Conservation (phyloP, 2,797 vertebrate genomes). For the Microchirus variegatus region DNA sequence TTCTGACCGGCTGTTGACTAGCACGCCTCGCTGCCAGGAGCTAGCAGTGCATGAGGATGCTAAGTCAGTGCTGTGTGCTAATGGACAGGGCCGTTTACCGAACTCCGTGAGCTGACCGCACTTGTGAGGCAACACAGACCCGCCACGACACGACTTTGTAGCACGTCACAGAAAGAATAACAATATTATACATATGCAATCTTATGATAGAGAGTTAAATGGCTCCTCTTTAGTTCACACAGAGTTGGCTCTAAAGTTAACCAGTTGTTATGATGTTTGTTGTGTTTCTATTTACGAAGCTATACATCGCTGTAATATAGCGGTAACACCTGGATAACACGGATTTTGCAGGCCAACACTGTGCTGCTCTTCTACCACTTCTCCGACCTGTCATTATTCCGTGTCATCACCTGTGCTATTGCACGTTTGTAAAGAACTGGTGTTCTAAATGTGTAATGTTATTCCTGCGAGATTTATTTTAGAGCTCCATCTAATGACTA, state of each 20-base stretch:
- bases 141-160: not conserved
- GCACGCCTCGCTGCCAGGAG: conserved; percentile 56
- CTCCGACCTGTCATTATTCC: not conserved
- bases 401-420: not conserved
- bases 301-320: too few species aligned
- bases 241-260: conserved; percentile 43
- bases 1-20: conserved; percentile 47
- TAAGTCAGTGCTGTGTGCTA: conserved; percentile 64
- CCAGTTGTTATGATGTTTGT: conserved; percentile 6
- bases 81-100: conserved; percentile 63
- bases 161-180: not conserved
- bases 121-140: not conserved
- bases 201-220: not conserved
- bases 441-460: not conserved
- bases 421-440: not conserved
- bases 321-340: too few species aligned
- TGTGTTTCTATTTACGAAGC: not conserved
- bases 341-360: too few species aligned
- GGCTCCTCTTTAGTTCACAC: not conserved
- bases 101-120: conserved; percentile 18
- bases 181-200: too few species aligned
- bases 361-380: not conserved
- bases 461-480: not conserved
- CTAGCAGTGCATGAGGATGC: conserved; percentile 53
- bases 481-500: not conserved